Base-by-base conservation (phyloP, 1,140 invertebrate species). In the Stegodyphus dumicola region DNA sequence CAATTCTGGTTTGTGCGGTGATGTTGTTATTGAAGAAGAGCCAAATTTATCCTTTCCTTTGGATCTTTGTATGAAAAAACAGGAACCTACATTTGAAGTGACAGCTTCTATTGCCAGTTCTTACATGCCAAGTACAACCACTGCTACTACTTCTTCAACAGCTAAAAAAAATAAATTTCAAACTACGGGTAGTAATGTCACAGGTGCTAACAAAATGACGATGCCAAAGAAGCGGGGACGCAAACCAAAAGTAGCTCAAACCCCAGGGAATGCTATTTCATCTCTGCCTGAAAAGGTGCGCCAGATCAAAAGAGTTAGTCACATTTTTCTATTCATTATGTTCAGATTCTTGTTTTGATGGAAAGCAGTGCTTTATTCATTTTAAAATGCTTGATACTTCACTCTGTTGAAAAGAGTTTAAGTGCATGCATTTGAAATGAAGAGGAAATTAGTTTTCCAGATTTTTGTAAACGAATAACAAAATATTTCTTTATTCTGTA, bases 61-160 rank as follows among this genome's bases (percentile, higher is more conserved):
- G 60, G 85, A 86, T 51, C 64, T 86, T 33, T 86, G 85, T 33
- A 76, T 86, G 71, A 86, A 86, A 67, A 86, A 86, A 53, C 85
- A 86, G 53, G 85, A 86, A 51, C 77, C 85, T 11, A 79, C 77
- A 0, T 79, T 80, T 64, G 85, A 86, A 69, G 77, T 80, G 11
- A 86, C 85, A 11, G 73, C 75, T 53, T 86, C 84, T 9, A 78
- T 86, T 17, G 49, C 48, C 10, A 71, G 66, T 17, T 78, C 84
- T 49, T 78, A 64, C 54, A 77, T 85, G 51, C 73, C 81, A 17
- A 71, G 60, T 65, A 17, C 33, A 33, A 73, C 84, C 13, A 77
- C 53, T 54, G 15, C 67, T 65, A 10, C 33, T 15, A 73, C 84
- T n/a, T 71, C 53, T 54, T 18, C 67, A 11, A 11, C 67, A 7